Conservation (phyloP, 2,888 invertebrate genomes). For the Lumbricus terrestris region DNA sequence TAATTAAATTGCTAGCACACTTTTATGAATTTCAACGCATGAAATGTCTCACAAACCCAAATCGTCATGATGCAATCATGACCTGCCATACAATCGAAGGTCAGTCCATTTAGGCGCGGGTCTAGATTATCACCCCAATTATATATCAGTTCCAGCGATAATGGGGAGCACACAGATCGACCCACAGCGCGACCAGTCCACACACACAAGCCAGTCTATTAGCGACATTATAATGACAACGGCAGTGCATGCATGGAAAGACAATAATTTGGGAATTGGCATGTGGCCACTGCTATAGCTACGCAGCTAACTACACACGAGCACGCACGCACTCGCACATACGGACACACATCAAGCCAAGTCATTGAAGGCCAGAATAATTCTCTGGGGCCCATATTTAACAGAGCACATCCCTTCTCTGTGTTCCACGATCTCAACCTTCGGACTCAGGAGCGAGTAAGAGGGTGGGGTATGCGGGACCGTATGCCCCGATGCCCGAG, state of each 20-base stretch:
- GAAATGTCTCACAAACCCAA: not conserved
- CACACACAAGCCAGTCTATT: not conserved
- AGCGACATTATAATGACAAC: too few species aligned
- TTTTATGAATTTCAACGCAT: too few species aligned
- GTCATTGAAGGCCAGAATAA: conserved; percentile 3
- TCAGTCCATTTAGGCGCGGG: not conserved
- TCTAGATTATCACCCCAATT: not conserved
- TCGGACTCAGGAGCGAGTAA: not conserved
- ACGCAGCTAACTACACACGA: too few species aligned
- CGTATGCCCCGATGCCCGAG: not conserved
- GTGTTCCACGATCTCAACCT: too few species aligned
- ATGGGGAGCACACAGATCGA: not conserved
- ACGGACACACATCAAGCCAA: not conserved
- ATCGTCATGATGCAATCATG: not conserved
- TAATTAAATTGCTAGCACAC: too few species aligned
- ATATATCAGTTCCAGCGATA: not conserved
- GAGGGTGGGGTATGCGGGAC: not conserved
- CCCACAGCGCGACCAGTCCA: too few species aligned
- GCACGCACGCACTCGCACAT: too few species aligned
- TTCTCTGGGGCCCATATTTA: not conserved
- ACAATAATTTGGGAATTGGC: not conserved
- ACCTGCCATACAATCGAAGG: not conserved
- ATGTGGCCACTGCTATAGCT: not conserved
- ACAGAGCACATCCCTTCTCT: not conserved
- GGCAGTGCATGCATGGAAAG: too few species aligned